Base-by-base conservation (phyloP, 2,888 invertebrate species). In the Minunthozetes semirufus region DNA sequence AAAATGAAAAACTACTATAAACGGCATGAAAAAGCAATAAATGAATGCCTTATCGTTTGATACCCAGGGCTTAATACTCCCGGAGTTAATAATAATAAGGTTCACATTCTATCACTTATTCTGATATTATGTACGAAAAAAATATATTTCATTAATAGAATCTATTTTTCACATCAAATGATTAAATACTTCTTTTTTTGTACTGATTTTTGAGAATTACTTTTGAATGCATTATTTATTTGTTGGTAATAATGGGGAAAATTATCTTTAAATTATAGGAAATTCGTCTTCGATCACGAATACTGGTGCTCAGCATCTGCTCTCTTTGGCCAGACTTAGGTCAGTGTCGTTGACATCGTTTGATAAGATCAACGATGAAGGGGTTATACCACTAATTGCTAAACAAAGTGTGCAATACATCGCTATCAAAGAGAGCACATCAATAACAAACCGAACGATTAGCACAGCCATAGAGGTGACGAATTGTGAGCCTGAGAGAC, bases 291-390 rank as follows among this genome's bases (percentile, higher is more conserved):
- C 25, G 25, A 61, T 61, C 61, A 61, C 61, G 61, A 25, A 61
- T 61, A 17, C 25, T 3, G 25, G 61, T 25, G 61, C 17, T 61
- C 61, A 61, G 6, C 25, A 27, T 27, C 29, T 61, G 61, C 25
- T 61, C 15, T 17, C 6, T 27, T 27, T 61, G 61, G 25, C 61
- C n/a, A 22, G 61, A 61, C 61, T 61, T 11, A 8, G 17, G 11
- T 61, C 61, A 25, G 61, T 61, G 61, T 61, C 61, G 25, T 25
- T 61, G 61, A 61, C 61, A 61, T 61, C 61, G 27, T 61, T 61
- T 1, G 61, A 61, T 2, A 5, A 25, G 15, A 61, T 61, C 61
- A 61, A 27, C 6, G 61, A 61, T 61, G 61, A 61, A 27, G 61
- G 61, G 25, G 19, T 61, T 25, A 61, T 61, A 61, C 29, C 19